These are phyloP conservation scores for Paradoxurus hermaphroditus DNA, from an alignment of 2,113 vertebrate genomes.

Conservation along the genomic window DNA sequence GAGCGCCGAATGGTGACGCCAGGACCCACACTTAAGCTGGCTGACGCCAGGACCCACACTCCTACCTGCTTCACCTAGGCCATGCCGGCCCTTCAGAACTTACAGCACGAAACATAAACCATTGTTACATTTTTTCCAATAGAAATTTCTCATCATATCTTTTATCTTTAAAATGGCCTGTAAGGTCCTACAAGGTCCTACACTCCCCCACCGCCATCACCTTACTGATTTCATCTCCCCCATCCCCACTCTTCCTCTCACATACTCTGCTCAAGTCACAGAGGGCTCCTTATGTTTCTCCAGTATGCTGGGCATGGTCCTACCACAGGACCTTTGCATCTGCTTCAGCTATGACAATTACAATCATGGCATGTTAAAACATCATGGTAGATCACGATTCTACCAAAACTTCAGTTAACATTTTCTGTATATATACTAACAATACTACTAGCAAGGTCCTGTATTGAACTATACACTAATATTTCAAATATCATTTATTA, in stretches of 20 bases:
- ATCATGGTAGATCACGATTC: neutral
- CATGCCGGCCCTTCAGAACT: neutral
- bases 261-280: neutral
- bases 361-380: neutral
- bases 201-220: too few species aligned
- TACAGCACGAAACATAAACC: neutral
- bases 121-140: neutral
- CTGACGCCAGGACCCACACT: neutral
- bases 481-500: slow-evolving; percentile 2
- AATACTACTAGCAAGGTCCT: neutral
- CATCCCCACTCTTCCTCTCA: neutral
- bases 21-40: neutral
- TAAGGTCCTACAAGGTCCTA: neutral
- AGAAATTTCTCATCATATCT: neutral
- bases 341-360: neutral
- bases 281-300: neutral
- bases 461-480: neutral
- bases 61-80: neutral
- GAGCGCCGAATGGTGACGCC: neutral
- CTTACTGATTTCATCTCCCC: neutral
- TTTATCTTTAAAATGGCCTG: neutral
- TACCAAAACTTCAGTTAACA: neutral
- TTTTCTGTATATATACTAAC: neutral
- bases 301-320: neutral
- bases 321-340: neutral